These are phyloP conservation scores for Saimiri boliviensis DNA, from an alignment of 2,113 vertebrate species.

Conservation along the genomic window DNA sequence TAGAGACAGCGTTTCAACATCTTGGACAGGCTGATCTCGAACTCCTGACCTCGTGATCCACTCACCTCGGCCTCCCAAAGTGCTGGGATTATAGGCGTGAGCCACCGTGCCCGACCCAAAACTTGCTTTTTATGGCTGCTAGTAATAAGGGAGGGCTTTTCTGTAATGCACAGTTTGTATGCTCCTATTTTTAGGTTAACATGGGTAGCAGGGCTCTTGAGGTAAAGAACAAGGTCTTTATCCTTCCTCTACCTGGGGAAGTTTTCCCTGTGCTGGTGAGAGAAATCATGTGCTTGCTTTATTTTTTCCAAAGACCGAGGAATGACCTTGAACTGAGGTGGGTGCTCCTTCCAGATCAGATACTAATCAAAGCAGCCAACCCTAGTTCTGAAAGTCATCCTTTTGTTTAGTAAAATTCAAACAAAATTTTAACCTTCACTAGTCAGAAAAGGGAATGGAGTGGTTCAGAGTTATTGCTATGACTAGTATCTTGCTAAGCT, in stretches of 20 bases:
- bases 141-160: too few relatives aligned
- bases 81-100: too few relatives aligned
- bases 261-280: too few relatives aligned
- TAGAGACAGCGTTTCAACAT: too few relatives aligned
- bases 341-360: not conserved
- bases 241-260: not conserved
- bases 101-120: too few relatives aligned
- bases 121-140: too few relatives aligned
- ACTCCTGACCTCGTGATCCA: too few relatives aligned
- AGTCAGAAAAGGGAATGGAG: not conserved
- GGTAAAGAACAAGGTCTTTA: not conserved
- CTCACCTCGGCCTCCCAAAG: too few relatives aligned
- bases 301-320: not conserved
- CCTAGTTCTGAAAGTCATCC: not conserved
- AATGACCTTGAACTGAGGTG: not conserved
- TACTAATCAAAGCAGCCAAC: not conserved
- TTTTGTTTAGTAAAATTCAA: slow-evolving; percentile 20
- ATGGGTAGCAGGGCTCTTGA: too few relatives aligned
- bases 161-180: too few relatives aligned
- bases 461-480: not conserved
- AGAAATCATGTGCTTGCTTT: not conserved
- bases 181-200: too few relatives aligned
- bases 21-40: too few relatives aligned
- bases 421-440: not conserved
- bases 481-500: not conserved